A percentile compares a stretch with the other conserved stretches of the same genome.
Conservation (phyloP, 35 echinoderm and acorn worm genomes). For the Apostichopus parvimensis region DNA sequence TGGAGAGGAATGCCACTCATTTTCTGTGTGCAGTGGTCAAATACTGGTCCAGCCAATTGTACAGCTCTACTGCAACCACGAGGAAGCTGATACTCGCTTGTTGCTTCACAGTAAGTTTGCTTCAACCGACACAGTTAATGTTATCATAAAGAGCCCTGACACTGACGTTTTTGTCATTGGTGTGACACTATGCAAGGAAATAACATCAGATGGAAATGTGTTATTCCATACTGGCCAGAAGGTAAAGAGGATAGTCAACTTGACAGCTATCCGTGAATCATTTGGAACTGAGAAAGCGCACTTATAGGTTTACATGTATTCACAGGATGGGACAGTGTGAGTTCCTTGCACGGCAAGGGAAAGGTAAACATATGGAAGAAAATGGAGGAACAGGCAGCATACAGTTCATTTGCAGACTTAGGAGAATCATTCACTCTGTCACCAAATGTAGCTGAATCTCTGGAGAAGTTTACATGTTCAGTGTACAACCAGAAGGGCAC, state of each 20-base stretch:
- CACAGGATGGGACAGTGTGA: background rate
- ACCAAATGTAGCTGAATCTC: too few relatives aligned
- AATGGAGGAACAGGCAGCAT: too few relatives aligned
- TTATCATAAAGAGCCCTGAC: conserved; percentile 34
- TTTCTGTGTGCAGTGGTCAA: background rate
- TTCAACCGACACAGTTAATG: background rate
- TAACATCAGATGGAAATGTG: conserved; percentile 36
- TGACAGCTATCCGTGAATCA: background rate
- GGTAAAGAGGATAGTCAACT: background rate
- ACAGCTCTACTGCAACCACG: conserved; percentile 34
- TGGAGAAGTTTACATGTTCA: conserved; percentile 37
- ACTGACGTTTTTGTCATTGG: conserved; percentile 59
- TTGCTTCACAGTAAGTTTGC: conserved; percentile 8
- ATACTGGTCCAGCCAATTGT: background rate
- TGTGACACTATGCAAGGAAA: background rate
- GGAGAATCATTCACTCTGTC: too few relatives aligned
- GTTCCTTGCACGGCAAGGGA: background rate
- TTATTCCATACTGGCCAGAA: conserved; percentile 62
- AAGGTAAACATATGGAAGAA: background rate
- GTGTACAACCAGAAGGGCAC: conserved; percentile 33
- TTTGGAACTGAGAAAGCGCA: conserved; percentile 37
- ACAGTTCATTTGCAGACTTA: too few relatives aligned
- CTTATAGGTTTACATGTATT: background rate
- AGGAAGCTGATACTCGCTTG: conserved; percentile 23
- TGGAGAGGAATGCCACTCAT: background rate